Percentiles rank a stretch among this genome's conserved stretches.
phyloP scores from a whole-genome alignment of 2,113 vertebrate species.

The Cyprinodon variegatus region DNA sequence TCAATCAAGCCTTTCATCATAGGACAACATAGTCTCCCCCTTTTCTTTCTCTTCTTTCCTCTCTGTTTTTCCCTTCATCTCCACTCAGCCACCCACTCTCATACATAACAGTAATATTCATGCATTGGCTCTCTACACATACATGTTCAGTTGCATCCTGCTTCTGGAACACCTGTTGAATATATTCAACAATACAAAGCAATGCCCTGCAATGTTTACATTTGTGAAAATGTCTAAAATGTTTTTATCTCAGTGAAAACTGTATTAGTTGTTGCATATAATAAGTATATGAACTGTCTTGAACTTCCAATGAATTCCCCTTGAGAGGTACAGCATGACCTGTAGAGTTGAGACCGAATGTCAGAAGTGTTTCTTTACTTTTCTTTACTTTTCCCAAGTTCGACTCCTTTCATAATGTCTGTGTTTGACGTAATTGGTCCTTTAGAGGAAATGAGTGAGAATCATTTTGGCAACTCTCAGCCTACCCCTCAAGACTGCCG shows the following conservation, averaged over 20 bases:
- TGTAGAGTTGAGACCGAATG: conserved; percentile 30
- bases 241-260: not conserved
- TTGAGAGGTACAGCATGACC: conserved; percentile 39
- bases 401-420: conserved; percentile 64
- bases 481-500: conserved; percentile 57
- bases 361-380: conserved; percentile 55
- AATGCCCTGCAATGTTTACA: not conserved
- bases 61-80: conserved; percentile 35
- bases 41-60: conserved; percentile 41
- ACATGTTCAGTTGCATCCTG: conserved; percentile 17
- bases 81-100: conserved; percentile 53
- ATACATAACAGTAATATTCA: conserved; percentile 45
- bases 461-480: conserved; percentile 68
- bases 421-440: conserved; percentile 79
- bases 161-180: not conserved
- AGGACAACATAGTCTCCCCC: conserved; percentile 71
- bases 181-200: not conserved
- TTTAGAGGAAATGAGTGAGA: conserved; percentile 76
- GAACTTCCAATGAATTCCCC: conserved; percentile 16
- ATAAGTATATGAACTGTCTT: not conserved
- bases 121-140: conserved; percentile 30
- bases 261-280: not conserved
- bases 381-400: conserved; percentile 65
- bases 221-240: not conserved
- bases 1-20: conserved; percentile 85